These are phyloP conservation scores for Pristis pectinata DNA, from an alignment of 2,797 vertebrate genomes.

Conservation along the genomic window DNA sequence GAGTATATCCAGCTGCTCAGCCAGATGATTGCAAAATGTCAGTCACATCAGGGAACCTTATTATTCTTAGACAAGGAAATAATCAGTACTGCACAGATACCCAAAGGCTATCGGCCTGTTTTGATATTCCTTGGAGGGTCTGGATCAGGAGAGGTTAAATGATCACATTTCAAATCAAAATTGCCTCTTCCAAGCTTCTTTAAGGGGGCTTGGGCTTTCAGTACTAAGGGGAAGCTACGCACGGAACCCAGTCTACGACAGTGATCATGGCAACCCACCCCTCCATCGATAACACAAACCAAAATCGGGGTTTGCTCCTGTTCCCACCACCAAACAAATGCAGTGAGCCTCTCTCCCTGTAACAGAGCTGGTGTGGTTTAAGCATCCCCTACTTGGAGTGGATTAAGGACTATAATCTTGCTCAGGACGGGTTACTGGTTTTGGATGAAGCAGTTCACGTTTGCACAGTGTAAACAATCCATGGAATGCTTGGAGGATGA, in stretches of 20 bases:
- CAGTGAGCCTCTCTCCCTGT: background rate
- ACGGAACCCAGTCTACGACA: too few species aligned
- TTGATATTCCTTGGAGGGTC: background rate
- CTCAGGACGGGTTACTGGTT: too few species aligned
- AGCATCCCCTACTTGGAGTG: too few species aligned
- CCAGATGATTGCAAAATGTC: background rate
- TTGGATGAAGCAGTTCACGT: too few species aligned
- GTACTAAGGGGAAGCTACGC: background rate
- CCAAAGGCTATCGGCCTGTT: background rate
- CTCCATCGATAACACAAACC: background rate
- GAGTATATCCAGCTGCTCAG: background rate
- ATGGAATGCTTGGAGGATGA: too few species aligned
- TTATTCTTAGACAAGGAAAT: background rate
- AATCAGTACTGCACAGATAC: background rate
- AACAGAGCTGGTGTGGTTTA: too few species aligned
- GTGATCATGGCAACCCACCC: background rate
- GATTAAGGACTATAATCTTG: too few species aligned
- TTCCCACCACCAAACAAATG: background rate
- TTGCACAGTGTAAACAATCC: too few species aligned
- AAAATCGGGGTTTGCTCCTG: too few species aligned
- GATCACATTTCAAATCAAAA: conserved; percentile 3
- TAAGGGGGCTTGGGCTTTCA: background rate
- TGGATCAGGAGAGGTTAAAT: background rate
- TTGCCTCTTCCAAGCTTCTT: background rate
- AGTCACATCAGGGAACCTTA: background rate